Evolutionary conservation across 2,113 vertebrate genomes (phyloP), one percentile per base, ranked within the genome.

Genomic region (Willisornis vidua): DNA sequence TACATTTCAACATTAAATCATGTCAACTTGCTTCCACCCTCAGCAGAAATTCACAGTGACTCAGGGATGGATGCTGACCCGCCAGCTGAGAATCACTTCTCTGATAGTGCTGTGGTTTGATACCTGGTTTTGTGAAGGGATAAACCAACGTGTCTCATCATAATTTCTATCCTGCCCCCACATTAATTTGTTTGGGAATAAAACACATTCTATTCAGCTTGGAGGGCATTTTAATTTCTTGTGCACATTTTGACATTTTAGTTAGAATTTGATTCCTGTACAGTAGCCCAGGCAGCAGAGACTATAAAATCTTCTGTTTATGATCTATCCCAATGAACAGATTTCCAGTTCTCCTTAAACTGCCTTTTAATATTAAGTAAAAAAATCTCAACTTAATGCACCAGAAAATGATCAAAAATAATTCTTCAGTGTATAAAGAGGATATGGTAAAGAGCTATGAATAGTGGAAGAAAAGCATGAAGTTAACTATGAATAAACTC

Each of bases 151-250:
- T 24, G 14, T 84, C 41, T 80, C 65, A 83, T 67, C 51, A 4
- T 63, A 63, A 78, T 90, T 94, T 94, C 76, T 93, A 72, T 54
- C 29, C 57, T 72, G 37, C 68, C 28, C 28, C 68, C 4, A 2
- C 61, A 89, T 26, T 68, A 67, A 81, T 90, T 90, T 75, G 18
- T 76, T 66, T 72, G 29, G 49, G 62, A 89, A 85, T 83, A 86
- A 91, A 94, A 86, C 63, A 52, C 57, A 54, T 82, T 87, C 55
- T 89, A 54, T 82, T 85, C 45, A 66, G 62, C 43, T 91, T 19
- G n/a, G 70, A 94, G 87, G 58, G 25, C 37, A 82, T 73, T 95
- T 96, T 78, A 86, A 86, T 90, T 95, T 94, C 71, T 89, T 89
- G 86, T 76, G 65, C 17, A 72, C 10, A 46, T 94, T 84, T 89